A percentile compares a stretch with the other conserved stretches of the same genome.
phyloP scores from a whole-genome alignment of 2,888 invertebrate genomes.

The Toxonevra muliebris region DNA sequence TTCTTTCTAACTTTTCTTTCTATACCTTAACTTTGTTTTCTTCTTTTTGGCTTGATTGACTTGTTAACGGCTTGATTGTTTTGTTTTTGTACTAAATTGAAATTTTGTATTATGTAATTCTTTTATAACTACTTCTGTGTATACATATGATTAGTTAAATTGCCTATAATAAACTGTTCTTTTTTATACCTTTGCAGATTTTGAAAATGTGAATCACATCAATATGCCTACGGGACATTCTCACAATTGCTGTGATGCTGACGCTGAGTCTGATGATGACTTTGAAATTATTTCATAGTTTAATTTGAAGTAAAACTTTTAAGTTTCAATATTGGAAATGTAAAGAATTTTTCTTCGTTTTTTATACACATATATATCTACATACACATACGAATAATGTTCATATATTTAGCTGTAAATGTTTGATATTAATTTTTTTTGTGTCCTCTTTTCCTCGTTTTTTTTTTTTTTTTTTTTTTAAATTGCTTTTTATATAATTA shows the following conservation, averaged over 20 bases:
- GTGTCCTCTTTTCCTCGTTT: neutral
- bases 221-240: conserved; percentile 40
- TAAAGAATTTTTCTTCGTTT: neutral
- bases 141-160: neutral
- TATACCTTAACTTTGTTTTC: neutral
- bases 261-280: conserved; percentile 80
- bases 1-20: conserved; percentile 32
- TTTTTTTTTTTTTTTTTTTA: neutral
- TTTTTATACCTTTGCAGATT: conserved; percentile 41
- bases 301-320: neutral
- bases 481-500: neutral
- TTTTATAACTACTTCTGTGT: conserved; percentile 13
- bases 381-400: conserved; percentile 5
- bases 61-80: too few species aligned
- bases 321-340: conserved; percentile 1
- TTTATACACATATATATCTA: neutral
- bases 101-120: too few species aligned
- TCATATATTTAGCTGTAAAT: conserved; percentile 13
- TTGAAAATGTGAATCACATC: conserved; percentile 51
- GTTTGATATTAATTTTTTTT: conserved; percentile 4
- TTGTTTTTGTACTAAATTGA: neutral
- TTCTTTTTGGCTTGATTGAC: neutral
- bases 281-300: conserved; percentile 81
- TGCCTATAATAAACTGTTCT: neutral
- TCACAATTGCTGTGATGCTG: conserved; percentile 65